Base-by-base conservation (phyloP, 2,113 vertebrate genomes). In the Willisornis vidua region DNA sequence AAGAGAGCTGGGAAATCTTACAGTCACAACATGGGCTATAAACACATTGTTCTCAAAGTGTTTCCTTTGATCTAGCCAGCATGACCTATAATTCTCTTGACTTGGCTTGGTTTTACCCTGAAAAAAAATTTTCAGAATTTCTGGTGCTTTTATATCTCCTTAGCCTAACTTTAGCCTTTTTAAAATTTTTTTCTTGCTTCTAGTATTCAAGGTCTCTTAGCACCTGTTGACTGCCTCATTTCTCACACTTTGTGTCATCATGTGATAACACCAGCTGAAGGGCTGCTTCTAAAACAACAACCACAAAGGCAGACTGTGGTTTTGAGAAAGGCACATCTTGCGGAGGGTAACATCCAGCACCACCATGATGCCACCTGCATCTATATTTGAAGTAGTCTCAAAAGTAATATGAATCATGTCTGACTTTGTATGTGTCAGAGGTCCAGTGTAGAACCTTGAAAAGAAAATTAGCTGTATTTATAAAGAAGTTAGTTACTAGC, bases 241-340 rank as follows among this genome's bases (percentile, higher is more conserved):
- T 96, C 97, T 94, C 96, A 96, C 92, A 95, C 93, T 96, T 95
- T 52, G 76, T 95, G 90, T 88, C 90, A 96, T 97, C 97, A 96
- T 95, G 82, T 95, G 96, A 97, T 97, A 76, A 85, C 54, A 96
- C 86, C 96, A 95, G 95, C 91, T 96, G 93, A 96, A 96, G 95
- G 90, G 74, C 76, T 97, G 62, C 92, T 90, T 95, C 94, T 95
- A 76, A 93, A 94, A 80, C 80, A 94, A 83, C 95, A 97, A 98
- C 97, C 97, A 97, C 97, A 97, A 95, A 94, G 72, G 87, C 85
- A 93, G 92, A 88, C 95, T 98, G 98, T 98, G 97, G 97, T 97
- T 98, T 98, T 95, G 93, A 94, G 84, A 80, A 79, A 84, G 91
- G 55, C 33, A 74, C 57, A 82, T 93, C 91, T 96, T 93, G 62